Evolutionary conservation across 2,888 invertebrate genomes (phyloP), one percentile per base, ranked within the genome.

Genomic region (Drosophila anomelani): DNA sequence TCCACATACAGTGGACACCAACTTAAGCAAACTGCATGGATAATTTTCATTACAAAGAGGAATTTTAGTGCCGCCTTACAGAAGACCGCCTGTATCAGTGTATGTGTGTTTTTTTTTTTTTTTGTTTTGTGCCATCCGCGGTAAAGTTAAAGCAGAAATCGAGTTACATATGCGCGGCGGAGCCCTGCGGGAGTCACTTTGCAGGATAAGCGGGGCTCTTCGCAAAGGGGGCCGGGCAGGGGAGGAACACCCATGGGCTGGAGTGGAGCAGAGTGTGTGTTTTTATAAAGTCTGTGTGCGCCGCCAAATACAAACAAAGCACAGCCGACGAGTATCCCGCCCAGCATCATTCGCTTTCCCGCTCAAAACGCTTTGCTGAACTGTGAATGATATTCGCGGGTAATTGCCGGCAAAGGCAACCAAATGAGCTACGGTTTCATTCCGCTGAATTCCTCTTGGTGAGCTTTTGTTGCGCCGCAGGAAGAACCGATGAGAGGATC

Each of bases 361-460:
- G 51, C 51, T 74, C 72, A 69, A 69, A 70, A 72, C 47, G 7
- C 29, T 10, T 15, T 10, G 9, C 29, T 10, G 0, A n/a, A 56
- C 29, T 5, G 76, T 61, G 61, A 85, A 75, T 88, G 83, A 83
- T 83, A 54, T 73, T 44, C 23, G 49, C 49, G 66, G 23, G 56
- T 32, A 67, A 66, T 69, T 68, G 78, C 73, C 47, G 49, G 51
- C 51, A 15, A 34, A 62, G 32, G 29, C 71, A 74, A 60, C 82
- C 76, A 85, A 85, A 87, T 85, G 85, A 89, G 85, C 88, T 89
- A 89, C 88, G 89, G 83, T 85, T 85, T 85, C 85, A 85, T 85
- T 85, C 85, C 76, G 61, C 77, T 73, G 85, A 85, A 85, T 85
- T 85, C 77, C 68, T 80, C 79, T 88, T 36, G 36, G 15, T 36